Evolutionary conservation across 2,113 vertebrate genomes (phyloP).

Genomic region (Argyrosomus japonicus): DNA sequence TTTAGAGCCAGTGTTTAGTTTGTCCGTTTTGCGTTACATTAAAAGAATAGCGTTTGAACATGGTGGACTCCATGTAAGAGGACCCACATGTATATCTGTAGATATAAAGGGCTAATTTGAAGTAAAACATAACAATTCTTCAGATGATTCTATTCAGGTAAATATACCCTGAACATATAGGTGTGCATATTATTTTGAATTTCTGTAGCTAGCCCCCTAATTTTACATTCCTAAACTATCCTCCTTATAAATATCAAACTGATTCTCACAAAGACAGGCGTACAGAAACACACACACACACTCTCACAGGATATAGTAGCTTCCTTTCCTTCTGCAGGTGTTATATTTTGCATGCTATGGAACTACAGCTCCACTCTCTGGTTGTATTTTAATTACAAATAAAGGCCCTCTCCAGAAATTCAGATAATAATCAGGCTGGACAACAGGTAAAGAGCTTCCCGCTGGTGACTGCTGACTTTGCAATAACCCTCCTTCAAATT

Average conservation of each 20-base stretch:
- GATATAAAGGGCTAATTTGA: no score
- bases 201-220: no score
- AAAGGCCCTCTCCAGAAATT: neutral
- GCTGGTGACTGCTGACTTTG: neutral
- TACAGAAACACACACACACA: neutral
- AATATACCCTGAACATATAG: no score
- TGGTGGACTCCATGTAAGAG: no score
- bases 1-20: no score
- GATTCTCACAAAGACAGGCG: neutral
- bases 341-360: neutral
- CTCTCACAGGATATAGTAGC: neutral
- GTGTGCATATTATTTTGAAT: no score
- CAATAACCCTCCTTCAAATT: neutral
- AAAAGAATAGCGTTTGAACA: no score
- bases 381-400: slow-evolving; percentile 22
- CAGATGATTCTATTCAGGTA: no score
- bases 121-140: no score
- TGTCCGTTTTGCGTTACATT: no score
- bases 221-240: neutral
- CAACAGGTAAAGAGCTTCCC: no score
- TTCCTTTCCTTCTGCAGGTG: slow-evolving; percentile 1
- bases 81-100: no score
- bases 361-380: slow-evolving; percentile 62
- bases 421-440: neutral
- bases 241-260: neutral